Conservation (phyloP, 2,888 invertebrate genomes). For the Digitonthophagus gazella region DNA sequence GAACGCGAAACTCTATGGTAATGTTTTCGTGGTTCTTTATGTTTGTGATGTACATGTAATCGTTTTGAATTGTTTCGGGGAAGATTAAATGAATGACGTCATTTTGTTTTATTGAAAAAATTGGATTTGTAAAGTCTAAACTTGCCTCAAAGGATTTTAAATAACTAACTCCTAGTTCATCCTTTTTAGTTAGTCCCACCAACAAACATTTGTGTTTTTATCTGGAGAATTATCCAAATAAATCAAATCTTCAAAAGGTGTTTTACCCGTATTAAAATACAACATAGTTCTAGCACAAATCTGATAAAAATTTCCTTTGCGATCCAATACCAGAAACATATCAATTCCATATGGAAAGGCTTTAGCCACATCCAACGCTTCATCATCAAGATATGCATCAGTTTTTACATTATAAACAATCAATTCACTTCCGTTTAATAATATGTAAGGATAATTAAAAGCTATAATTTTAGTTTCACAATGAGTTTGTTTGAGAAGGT, state of each 20-base stretch:
- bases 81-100: slow-evolving; percentile 36
- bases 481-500: neutral
- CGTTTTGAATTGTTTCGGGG: slow-evolving; percentile 38
- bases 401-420: slow-evolving; percentile 22
- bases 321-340: slow-evolving; percentile 34
- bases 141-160: slow-evolving; percentile 27
- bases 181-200: slow-evolving; percentile 23
- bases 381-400: slow-evolving; percentile 9
- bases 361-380: slow-evolving; percentile 22
- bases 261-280: slow-evolving; percentile 30
- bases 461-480: slow-evolving; percentile 5
- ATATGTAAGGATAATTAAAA: slow-evolving; percentile 17
- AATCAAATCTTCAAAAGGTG: slow-evolving; percentile 35
- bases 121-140: slow-evolving; percentile 33
- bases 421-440: slow-evolving; percentile 20
- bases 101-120: slow-evolving; percentile 39
- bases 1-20: slow-evolving; percentile 39
- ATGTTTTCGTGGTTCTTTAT: slow-evolving; percentile 31
- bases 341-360: slow-evolving; percentile 23
- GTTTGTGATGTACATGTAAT: slow-evolving; percentile 40
- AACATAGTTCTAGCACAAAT: slow-evolving; percentile 36
- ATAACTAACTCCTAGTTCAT: slow-evolving; percentile 23
- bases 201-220: slow-evolving; percentile 10
- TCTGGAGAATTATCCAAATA: slow-evolving; percentile 30
- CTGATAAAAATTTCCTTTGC: slow-evolving; percentile 33